Base-by-base conservation (phyloP, 1,140 invertebrate species). In the Drosophila pectinifera region DNA sequence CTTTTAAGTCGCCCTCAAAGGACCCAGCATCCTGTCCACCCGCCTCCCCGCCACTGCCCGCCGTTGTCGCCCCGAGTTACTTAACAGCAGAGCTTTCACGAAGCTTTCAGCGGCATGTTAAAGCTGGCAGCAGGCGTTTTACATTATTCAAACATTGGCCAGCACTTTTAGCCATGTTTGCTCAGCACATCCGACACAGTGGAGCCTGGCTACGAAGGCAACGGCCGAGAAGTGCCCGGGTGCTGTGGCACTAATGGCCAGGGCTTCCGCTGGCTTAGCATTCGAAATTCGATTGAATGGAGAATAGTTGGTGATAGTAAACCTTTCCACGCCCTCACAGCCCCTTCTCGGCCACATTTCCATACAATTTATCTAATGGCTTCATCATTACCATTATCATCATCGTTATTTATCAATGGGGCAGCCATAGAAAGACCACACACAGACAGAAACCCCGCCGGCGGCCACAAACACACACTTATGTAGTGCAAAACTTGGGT, bases 21-120 rank as follows among this genome's bases (percentile, higher is more conserved):
- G 64, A 65, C 59, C 5, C 31, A 26, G 49, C 54, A 45, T 62
- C 36, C 51, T 55, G 22, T 18, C 10, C 10, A 8, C 11, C 11
- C 8, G 20, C 6, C 7, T 14, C 36, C 38, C 20, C 39, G 45
- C 5, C 31, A 28, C n/a, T n/a, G n/a, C n/a, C n/a, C n/a, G n/a
- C n/a, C n/a, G n/a, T n/a, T n/a, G n/a, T n/a, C n/a, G n/a, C n/a
- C 28, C 13, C 38, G 39, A 10, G 26, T 57, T 42, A 56, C 54
- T 82, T 88, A 88, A 88, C 83, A 86, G 79, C 45, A 79, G 63
- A 83, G 79, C 84, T 88, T 79, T 82, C 48, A 42, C 20, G 69
- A 88, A 88, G 83, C 83, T 88, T 88, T 88, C 80, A 77, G 74
- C 83, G 72, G 65, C 61, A 65, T 88, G 83, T 88, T 88, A 88